Base-by-base conservation (phyloP, 2,888 invertebrate species). In the Sinohyriopsis cumingii region DNA sequence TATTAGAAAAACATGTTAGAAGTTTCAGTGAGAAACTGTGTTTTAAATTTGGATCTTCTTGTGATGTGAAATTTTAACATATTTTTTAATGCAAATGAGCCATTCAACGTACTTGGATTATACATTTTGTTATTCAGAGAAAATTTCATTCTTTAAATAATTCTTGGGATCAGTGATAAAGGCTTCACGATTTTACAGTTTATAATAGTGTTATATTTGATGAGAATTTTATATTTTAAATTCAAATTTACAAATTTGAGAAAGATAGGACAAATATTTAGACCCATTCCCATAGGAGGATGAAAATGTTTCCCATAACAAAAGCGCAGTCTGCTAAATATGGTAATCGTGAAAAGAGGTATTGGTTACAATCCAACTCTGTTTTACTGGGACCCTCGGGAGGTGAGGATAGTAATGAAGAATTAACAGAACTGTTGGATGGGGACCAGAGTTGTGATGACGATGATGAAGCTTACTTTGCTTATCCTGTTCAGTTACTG, bases 401-500 rank as follows among this genome's bases (percentile, higher is more conserved):
- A 24, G 15, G 22, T 59, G 22, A 66, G 45, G 20, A 24, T 54
- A n/a, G 22, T 20, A 33, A 28, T 28, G 59, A 59, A 53, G 22
- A 59, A 18, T 24, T 45, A 15, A 28, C 33, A 63, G 54, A 53
- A 65, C 57, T 25, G 65, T 45, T 66, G 53, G 66, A 67, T n/a
- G 45, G 54, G 63, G 56, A 60, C n/a, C 59, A 69, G 53, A 67
- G 65, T 60, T 45, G 65, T 59, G 65, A 66, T 54, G 64, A 59
- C 68, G 69, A 76, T 45, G 74, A 75, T 33, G 77, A 80, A 60
- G 69, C 70, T 25, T 62, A 66, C 45, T 70, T 74, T 55, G 61
- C 72, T n/a, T 64, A 77, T 45, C 78, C 78, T n/a, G 78, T 75
- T 76, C 65, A 70, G 56, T 72, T 71, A 64, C 63, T 75, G 7